Evolutionary conservation across 2,888 invertebrate genomes (phyloP).

Genomic region (Actias luna): DNA sequence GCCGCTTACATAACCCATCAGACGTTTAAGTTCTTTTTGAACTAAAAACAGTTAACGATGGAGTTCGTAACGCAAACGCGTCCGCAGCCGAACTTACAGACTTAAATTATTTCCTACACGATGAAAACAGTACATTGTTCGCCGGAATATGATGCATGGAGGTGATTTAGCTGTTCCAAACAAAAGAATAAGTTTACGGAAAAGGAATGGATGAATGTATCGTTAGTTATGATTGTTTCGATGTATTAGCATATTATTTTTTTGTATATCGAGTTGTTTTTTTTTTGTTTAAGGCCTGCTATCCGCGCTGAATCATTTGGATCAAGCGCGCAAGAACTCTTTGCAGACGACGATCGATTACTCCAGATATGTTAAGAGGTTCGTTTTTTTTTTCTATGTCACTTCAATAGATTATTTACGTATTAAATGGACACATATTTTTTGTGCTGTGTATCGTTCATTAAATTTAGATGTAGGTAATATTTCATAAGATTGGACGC

Average conservation of each 20-base stretch:
- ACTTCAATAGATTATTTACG: constrained; percentile 8
- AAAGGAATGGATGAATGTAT: constrained; percentile 68
- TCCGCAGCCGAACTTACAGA: constrained; percentile 45
- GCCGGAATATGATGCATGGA: constrained; percentile 73
- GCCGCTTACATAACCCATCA: constrained; percentile 74
- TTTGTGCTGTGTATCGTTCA: constrained; percentile 9
- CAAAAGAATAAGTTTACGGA: constrained; percentile 77
- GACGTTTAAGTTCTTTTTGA: constrained; percentile 86
- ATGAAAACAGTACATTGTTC: constrained; percentile 77
- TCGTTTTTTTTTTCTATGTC: constrained; percentile 27
- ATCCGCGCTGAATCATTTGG: constrained; percentile 76
- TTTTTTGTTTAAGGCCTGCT: constrained; percentile 60
- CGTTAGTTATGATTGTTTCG: constrained; percentile 69
- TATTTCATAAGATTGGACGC: background rate
- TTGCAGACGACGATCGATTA: constrained; percentile 90
- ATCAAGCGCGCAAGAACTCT: constrained; percentile 79
- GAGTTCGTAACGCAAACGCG: constrained; percentile 54
- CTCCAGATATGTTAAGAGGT: constrained; percentile 93
- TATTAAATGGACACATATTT: constrained; percentile 14
- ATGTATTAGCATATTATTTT: constrained; percentile 69
- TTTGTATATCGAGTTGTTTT: constrained; percentile 30
- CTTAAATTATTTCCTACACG: constrained; percentile 61
- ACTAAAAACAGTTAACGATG: constrained; percentile 55
- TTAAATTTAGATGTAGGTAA: constrained; percentile 1
- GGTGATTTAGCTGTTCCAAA: constrained; percentile 76